Evolutionary conservation across 2,113 vertebrate genomes (phyloP), one percentile per base, ranked within the genome.

Genomic region (Scomber colias): DNA sequence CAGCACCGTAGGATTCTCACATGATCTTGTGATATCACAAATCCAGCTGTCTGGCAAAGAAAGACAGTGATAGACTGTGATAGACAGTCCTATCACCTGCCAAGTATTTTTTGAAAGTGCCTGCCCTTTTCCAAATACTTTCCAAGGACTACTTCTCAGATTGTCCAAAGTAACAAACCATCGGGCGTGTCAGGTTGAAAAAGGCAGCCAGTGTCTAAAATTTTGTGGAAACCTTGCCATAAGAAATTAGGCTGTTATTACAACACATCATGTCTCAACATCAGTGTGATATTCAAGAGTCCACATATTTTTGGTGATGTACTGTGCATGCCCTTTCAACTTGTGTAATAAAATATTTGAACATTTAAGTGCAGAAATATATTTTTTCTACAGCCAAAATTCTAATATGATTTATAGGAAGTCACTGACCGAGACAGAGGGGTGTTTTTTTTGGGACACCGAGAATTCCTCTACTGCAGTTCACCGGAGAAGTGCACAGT

Each of bases 391-490:
- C 19, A 44, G 46, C 13, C 53, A 16, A 44, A 69, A 56, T 35
- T 62, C 16, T 48, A 54, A 27, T 70, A 11, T 27, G 46, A 76
- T 77, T 69, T 12, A 21, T 10, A 40, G 67, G 10, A 48, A 44
- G 11, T 66, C 13, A 6, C 31, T 46, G 48, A 53, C 62, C 8
- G 46, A 44, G 24, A 27, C 30, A 30, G 9, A 75, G 31, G 8
- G 56, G 5, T 44, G 44, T 15, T 50, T 83, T 83, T 66, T 59
- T 59, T 27, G 19, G 17, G 35, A 57, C 48, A 40, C 13, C n/a
- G 11, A 65, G 62, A 65, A 74, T 88, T 81, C 45, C 63, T 72
- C 64, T 21, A 67, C 61, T 79, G 79, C 71, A 62, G 67, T 81
- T 66, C 65, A 49, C 30, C 8, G 16, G 40, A 77, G 72, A 77